A percentile compares a stretch with the other conserved stretches of the same genome.
phyloP scores from a whole-genome alignment of 2,113 vertebrate genomes.

The Nyctibius bracteatus region DNA sequence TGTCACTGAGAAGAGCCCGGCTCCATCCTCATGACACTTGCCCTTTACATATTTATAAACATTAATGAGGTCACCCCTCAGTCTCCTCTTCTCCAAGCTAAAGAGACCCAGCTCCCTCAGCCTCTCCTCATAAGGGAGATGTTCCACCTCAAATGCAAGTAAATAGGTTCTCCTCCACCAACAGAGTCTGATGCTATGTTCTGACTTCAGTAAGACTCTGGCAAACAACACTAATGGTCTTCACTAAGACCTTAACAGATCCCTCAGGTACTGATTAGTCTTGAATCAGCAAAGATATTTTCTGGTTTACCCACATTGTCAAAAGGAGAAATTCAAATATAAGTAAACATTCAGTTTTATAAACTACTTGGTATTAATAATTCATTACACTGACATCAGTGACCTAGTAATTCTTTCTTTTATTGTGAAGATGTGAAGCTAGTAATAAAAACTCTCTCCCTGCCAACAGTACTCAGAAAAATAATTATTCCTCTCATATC shows the following conservation, averaged over 20 bases:
- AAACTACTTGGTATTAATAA: not conserved
- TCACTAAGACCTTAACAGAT: not conserved
- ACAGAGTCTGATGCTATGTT: not conserved
- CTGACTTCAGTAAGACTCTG: not conserved
- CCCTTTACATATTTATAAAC: no score
- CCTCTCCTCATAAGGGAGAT: no score
- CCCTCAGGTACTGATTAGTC: not conserved
- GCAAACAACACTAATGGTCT: not conserved
- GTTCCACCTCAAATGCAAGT: no score
- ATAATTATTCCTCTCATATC: not conserved
- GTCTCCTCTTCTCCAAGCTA: no score
- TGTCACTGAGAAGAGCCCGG: no score
- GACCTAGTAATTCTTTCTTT: not conserved
- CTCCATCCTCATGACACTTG: no score
- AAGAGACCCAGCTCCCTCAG: no score
- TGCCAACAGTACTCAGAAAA: not conserved
- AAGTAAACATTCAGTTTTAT: not conserved
- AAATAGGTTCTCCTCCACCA: not conserved
- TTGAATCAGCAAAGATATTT: not conserved
- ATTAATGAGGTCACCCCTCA: no score
- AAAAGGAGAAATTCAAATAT: not conserved
- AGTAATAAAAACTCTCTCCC: not conserved
- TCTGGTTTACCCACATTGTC: not conserved
- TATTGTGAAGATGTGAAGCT: not conserved
- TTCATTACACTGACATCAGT: not conserved